Evolutionary conservation across 2,888 invertebrate genomes (phyloP).

Genomic region (Tribolium freemani): DNA sequence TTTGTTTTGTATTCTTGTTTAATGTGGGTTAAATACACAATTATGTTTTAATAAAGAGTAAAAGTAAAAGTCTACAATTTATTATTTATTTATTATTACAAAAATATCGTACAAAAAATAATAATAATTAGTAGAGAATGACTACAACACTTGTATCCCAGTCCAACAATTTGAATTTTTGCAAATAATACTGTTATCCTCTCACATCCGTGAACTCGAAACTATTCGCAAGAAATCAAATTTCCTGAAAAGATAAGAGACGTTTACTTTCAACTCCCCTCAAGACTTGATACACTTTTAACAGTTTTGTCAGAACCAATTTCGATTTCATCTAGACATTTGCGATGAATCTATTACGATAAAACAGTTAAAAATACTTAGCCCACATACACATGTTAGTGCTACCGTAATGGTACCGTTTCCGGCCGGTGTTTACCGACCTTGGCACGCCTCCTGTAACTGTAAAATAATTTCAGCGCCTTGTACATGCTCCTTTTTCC

Average conservation of each 20-base stretch:
- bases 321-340: conserved; percentile 22
- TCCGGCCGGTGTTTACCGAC: conserved; percentile 20
- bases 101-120: not conserved
- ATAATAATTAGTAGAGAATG: no score
- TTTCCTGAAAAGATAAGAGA: not conserved
- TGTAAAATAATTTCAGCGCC: conserved; percentile 23
- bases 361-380: conserved; percentile 12
- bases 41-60: not conserved
- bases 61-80: not conserved
- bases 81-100: not conserved
- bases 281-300: not conserved
- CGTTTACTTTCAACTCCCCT: not conserved
- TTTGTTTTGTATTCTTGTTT: not conserved
- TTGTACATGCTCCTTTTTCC: conserved; percentile 16
- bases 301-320: not conserved
- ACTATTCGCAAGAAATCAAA: not conserved
- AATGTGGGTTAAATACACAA: not conserved
- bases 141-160: no score
- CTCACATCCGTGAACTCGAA: not conserved
- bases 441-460: conserved; percentile 32
- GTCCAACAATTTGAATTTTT: not conserved
- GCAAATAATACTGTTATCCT: not conserved
- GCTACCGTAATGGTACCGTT: conserved; percentile 3
- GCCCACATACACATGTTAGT: conserved; percentile 16
- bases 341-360: not conserved